These are phyloP conservation scores for Dexiosoma caninum DNA, from an alignment of 2,888 invertebrate genomes.

Conservation along the genomic window DNA sequence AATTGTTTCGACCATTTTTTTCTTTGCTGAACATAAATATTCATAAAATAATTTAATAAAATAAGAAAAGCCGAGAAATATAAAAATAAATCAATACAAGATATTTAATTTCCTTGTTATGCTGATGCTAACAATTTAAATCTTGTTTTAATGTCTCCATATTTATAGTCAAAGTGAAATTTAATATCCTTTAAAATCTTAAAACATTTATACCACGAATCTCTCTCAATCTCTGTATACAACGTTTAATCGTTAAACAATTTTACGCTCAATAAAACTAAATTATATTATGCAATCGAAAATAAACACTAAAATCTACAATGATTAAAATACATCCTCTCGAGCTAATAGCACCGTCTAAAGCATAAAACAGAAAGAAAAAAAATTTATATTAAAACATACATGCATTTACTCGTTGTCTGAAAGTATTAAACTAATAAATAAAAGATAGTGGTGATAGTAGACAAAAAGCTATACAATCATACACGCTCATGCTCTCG, in stretches of 20 bases:
- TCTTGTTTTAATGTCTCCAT: too few relatives aligned
- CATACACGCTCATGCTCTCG: background rate
- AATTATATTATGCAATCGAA: slow-evolving; percentile 30
- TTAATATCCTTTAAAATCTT: slow-evolving; percentile 5
- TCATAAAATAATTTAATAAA: too few relatives aligned
- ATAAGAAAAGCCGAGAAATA: too few relatives aligned
- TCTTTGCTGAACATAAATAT: too few relatives aligned
- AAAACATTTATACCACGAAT: background rate
- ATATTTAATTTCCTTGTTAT: too few relatives aligned
- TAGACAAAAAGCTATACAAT: slow-evolving; percentile 13
- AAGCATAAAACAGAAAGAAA: slow-evolving; percentile 26
- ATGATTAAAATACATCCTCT: slow-evolving; percentile 9
- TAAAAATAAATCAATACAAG: too few relatives aligned
- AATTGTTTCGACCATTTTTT: too few relatives aligned
- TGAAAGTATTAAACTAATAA: slow-evolving; percentile 54
- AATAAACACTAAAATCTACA: slow-evolving; percentile 43
- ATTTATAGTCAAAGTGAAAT: background rate
- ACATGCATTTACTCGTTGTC: slow-evolving; percentile 22
- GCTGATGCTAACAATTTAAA: too few relatives aligned
- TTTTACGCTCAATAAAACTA: slow-evolving; percentile 61
- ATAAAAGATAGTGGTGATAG: slow-evolving; percentile 41
- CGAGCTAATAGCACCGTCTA: slow-evolving; percentile 18
- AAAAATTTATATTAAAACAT: background rate
- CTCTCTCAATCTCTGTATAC: background rate
- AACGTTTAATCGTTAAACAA: slow-evolving; percentile 49